phyloP scores from a whole-genome alignment of 2,113 vertebrate species.

The Limanda limanda region DNA sequence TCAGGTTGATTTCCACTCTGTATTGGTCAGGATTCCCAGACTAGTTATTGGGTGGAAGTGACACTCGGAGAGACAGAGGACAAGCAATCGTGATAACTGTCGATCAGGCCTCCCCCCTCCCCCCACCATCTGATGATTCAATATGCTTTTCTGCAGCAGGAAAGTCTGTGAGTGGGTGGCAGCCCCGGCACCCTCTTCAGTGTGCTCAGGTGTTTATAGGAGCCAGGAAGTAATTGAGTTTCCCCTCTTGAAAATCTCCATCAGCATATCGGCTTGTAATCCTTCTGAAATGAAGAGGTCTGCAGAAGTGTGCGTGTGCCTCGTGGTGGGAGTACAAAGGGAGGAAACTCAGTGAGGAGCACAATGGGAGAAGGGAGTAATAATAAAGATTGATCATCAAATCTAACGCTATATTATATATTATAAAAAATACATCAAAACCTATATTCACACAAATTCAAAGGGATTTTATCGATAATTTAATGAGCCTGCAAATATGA shows the following conservation, averaged over 20 bases:
- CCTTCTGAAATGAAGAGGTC: conserved; percentile 69
- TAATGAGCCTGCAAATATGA: not conserved
- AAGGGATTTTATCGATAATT: not conserved
- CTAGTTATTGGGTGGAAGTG: conserved; percentile 30
- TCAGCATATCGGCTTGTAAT: conserved; percentile 67
- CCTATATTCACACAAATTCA: not conserved
- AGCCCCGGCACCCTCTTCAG: conserved; percentile 23
- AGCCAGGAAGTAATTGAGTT: conserved; percentile 78
- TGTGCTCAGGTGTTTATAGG: conserved; percentile 77
- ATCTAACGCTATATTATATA: not conserved
- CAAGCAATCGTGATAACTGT: conserved; percentile 29
- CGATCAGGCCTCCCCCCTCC: conserved; percentile 21
- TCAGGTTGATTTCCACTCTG: conserved; percentile 27
- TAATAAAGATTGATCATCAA: conserved; percentile 33
- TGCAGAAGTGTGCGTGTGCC: conserved; percentile 38
- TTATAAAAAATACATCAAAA: not conserved
- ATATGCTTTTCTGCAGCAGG: conserved; percentile 25
- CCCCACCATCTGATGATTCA: conserved; percentile 9
- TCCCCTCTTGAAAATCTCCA: conserved; percentile 64
- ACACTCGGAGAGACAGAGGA: conserved; percentile 2
- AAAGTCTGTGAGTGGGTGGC: conserved; percentile 61
- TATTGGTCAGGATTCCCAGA: conserved; percentile 23
- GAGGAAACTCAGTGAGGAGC: conserved; percentile 8
- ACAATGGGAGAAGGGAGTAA: conserved; percentile 16
- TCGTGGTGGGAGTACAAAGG: conserved; percentile 19